These are phyloP conservation scores for Drosophila nigromelanica DNA, from an alignment of 1,140 invertebrate genomes.

Conservation along the genomic window DNA sequence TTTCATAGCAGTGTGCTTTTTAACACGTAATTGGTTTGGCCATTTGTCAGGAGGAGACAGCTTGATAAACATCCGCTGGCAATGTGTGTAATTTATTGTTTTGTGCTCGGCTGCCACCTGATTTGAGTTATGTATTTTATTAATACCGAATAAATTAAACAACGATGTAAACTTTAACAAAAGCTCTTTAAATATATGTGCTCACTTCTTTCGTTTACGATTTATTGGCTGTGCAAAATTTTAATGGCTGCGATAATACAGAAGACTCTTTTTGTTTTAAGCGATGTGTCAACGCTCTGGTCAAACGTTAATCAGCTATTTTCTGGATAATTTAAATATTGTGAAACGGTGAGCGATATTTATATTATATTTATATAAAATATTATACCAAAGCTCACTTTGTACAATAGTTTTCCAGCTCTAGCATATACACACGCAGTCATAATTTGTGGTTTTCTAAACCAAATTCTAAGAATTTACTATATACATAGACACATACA, in stretches of 20 bases:
- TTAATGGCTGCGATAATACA: too few species aligned
- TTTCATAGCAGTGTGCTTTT: too few species aligned
- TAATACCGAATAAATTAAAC: not conserved
- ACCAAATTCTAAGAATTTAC: not conserved
- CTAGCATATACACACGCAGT: not conserved
- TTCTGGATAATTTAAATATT: too few species aligned
- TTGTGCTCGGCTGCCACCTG: not conserved
- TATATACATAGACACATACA: not conserved
- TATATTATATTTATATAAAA: too few species aligned
- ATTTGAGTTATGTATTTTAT: not conserved
- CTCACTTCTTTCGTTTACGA: not conserved
- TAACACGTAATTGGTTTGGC: not conserved
- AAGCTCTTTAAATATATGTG: not conserved
- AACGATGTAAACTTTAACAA: not conserved
- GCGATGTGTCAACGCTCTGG: too few species aligned
- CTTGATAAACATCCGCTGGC: not conserved
- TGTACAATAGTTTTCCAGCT: not conserved
- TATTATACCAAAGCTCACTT: not conserved
- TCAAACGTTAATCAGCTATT: too few species aligned
- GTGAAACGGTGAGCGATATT: too few species aligned
- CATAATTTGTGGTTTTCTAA: not conserved
- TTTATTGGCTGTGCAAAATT: not conserved
- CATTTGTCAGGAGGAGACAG: not conserved
- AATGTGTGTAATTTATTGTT: not conserved
- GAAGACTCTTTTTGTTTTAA: too few species aligned